Evolutionary conservation across 2,888 invertebrate genomes (phyloP), one percentile per base, ranked within the genome.

Genomic region (Leistus spinibarbis): DNA sequence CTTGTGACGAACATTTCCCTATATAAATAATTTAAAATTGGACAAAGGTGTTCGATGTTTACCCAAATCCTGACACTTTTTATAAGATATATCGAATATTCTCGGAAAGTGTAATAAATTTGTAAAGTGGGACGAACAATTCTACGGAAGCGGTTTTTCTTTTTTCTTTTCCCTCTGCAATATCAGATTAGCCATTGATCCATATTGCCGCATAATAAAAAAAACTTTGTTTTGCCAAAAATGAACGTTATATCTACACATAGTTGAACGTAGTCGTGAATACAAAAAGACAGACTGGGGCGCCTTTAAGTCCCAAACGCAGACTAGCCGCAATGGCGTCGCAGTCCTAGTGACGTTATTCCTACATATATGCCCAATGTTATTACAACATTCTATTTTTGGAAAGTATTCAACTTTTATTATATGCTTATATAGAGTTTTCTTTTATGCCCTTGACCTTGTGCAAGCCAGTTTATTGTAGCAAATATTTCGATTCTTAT

Each of bases 351-450:
- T 71, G 71, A 64, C 71, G 71, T 63, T 64, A 54, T 24, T 53
- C 64, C 62, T 53, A 53, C 23, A 16, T 17, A 40, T 65, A 53
- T 65, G 22, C 22, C 20, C 54, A 67, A 5, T 20, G 62, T 69
- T 27, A 69, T 64, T 27, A 69, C 69, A 27, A 23, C 63, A 53
- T 20, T 53, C 64, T 16, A 54, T 54, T 63, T 64, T 71, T 71
- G 71, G 71, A 71, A 57, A 40, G 22, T 63, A 54, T 71, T 71
- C 71, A 71, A 71, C 23, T 71, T 71, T 53, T 63, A 64, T 54
- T 71, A 71, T 54, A 60, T 63, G 24, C 71, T 17, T 60, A 60
- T 60, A 40, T 13, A 13, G 40, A 10, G 40, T 40, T 40, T 40
- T 40, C 40, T 3, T 13, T 40, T 40, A 40, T 5, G 40, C 13